These are phyloP conservation scores for Archivesica marissinica DNA, from an alignment of 1,140 invertebrate genomes.

Conservation along the genomic window DNA sequence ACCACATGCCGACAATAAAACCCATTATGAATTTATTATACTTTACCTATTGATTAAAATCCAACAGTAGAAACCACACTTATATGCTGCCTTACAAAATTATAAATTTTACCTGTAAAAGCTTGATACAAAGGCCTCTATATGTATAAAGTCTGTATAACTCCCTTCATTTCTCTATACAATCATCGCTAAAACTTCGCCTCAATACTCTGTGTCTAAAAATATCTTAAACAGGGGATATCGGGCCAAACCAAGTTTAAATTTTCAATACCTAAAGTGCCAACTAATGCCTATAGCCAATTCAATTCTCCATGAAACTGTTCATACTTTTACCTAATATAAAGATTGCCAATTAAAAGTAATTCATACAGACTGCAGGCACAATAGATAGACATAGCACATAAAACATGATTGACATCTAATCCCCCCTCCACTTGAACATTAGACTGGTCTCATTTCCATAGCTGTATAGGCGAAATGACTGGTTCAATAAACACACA, in stretches of 20 bases:
- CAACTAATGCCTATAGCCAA: neutral
- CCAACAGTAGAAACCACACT: constrained; percentile 32
- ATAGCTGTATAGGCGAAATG: constrained; percentile 58
- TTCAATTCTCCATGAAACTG: constrained; percentile 26
- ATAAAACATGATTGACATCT: constrained; percentile 28
- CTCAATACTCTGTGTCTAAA: constrained; percentile 63
- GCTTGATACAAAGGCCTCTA: constrained; percentile 55
- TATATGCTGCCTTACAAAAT: constrained; percentile 37
- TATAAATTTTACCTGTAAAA: constrained; percentile 60
- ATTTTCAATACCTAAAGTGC: constrained; percentile 8
- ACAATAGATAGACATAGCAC: constrained; percentile 25
- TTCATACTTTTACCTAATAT: neutral
- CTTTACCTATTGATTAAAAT: constrained; percentile 56
- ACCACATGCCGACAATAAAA: constrained; percentile 37
- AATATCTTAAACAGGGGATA: constrained; percentile 50
- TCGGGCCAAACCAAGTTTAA: constrained; percentile 56
- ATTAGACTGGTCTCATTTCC: constrained; percentile 55
- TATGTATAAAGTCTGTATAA: constrained; percentile 59
- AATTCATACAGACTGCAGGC: constrained; percentile 4
- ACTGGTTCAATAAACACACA: constrained; percentile 64
- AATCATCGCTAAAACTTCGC: constrained; percentile 57
- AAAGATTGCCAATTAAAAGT: constrained; percentile 32
- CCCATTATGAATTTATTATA: constrained; percentile 38
- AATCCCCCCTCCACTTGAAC: constrained; percentile 12
- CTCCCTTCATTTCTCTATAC: constrained; percentile 58